Evolutionary conservation across 1,140 invertebrate species (phyloP), one percentile per base, ranked within the genome.

Genomic region (Anoplolepis gracilipes): DNA sequence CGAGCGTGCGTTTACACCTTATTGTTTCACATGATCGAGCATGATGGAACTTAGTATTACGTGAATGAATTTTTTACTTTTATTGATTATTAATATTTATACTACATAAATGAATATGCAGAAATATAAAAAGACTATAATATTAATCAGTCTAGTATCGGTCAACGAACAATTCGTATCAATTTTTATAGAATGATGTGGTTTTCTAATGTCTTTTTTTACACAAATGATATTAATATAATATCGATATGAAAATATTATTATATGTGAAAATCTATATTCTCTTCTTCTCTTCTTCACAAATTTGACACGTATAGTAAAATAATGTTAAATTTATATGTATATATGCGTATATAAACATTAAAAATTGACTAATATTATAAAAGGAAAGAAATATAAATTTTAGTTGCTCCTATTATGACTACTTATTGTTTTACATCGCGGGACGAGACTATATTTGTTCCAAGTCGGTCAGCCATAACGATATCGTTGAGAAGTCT

Each of bases 381-480:
- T 19, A 2, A 36, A 57, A 70, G 33, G 13, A 42, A 46, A 59
- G n/a, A 82, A 46, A 59, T 7, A 22, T 30, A 7, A 69, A 16
- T 70, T 30, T 59, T 13, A 70, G 16, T 61, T 28, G 53, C 36
- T 46, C 42, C 11, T 72, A 19, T 13, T 3, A 28, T 42, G 2
- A 33, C 39, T 42, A 42, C 25, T 67, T 30, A 65, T 39, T 61
- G 61, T 62, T 79, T 72, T 65, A 30, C 53, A 70, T 36, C 57
- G 36, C 28, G 28, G 36, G 28, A 25, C 5, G 16, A 49, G 46
- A 67, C 76, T 73, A 69, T 42, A 73, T 76, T 77, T 79, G 82
- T 88, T 75, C 70, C 75, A 78, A 25, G 76, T 65, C 65, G n/a
- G 30, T 79, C 86, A 25, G 53, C 67, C n/a, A 33, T 75, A 53